A percentile compares a stretch with the other conserved stretches of the same genome.
These are phyloP conservation scores for Rhingia campestris DNA, from an alignment of 2,888 invertebrate species.

Conservation along the genomic window DNA sequence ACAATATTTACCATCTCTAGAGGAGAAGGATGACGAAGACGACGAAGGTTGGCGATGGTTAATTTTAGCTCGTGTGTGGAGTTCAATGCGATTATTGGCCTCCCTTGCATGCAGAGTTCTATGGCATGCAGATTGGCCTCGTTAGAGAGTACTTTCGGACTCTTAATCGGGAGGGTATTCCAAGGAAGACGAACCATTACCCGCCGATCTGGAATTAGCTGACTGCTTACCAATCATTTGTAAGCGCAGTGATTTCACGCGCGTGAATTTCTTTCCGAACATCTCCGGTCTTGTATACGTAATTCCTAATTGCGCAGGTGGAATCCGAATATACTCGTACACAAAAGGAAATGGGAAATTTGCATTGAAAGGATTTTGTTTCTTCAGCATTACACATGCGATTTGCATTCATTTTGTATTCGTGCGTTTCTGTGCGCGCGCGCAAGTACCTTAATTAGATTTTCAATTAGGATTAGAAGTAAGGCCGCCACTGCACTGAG, in stretches of 20 bases:
- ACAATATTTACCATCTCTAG: background rate
- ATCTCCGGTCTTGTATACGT: background rate
- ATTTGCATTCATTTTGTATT: conserved; percentile 65
- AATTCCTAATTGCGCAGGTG: conserved; percentile 65
- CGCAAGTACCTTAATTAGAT: conserved; percentile 68
- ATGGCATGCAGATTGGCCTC: conserved; percentile 73
- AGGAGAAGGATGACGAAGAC: conserved; percentile 11
- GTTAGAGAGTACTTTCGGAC: conserved; percentile 59
- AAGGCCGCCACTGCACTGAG: conserved; percentile 4
- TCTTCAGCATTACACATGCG: conserved; percentile 26
- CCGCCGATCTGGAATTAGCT: conserved; percentile 30
- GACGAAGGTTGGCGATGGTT: conserved; percentile 47
- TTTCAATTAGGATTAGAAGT: conserved; percentile 66
- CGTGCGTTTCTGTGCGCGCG: conserved; percentile 43
- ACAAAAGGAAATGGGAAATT: conserved; percentile 53
- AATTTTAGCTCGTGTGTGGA: conserved; percentile 73
- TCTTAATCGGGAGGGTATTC: conserved; percentile 47
- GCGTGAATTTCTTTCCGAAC: conserved; percentile 50
- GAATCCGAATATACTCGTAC: conserved; percentile 37
- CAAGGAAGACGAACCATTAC: conserved; percentile 49
- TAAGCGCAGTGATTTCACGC: conserved; percentile 28
- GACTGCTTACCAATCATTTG: conserved; percentile 19
- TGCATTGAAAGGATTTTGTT: conserved; percentile 69
- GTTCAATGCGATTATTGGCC: conserved; percentile 74
- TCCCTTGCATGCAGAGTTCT: conserved; percentile 45